Evolutionary conservation across 2,888 invertebrate species (phyloP).

Genomic region (Pristionchus exspectatus): DNA sequence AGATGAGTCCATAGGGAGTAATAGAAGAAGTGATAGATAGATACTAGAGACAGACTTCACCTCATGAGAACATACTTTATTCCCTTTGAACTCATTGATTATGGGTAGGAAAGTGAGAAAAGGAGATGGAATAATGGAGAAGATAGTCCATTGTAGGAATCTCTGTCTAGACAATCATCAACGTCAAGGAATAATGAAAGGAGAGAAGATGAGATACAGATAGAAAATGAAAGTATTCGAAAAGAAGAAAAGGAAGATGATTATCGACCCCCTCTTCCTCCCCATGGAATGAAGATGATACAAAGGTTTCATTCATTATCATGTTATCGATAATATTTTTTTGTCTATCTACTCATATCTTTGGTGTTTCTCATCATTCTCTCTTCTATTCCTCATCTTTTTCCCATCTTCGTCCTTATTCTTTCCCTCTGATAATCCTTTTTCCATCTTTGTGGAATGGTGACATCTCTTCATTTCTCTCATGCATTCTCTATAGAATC

Average conservation of each 20-base stretch:
- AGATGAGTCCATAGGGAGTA: conserved; percentile 10
- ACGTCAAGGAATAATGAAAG: not conserved
- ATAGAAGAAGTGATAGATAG: not conserved
- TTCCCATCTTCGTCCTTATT: not conserved
- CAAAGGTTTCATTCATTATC: not conserved
- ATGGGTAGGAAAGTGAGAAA: not conserved
- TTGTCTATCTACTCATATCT: not conserved
- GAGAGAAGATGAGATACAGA: not conserved
- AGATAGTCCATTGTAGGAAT: not conserved
- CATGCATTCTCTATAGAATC: conserved; percentile 18
- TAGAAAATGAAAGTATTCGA: not conserved
- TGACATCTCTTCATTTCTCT: conserved; percentile 8
- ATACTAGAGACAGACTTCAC: not conserved
- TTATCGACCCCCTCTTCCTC: conserved; percentile 32
- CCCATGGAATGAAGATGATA: conserved; percentile 17
- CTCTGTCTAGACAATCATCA: not conserved
- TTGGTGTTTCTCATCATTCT: not conserved
- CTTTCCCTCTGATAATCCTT: conserved; percentile 25
- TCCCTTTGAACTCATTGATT: not conserved
- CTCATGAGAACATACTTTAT: conserved; percentile 1
- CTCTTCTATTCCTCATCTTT: not conserved
- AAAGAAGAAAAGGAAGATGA: not conserved
- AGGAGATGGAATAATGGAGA: not conserved
- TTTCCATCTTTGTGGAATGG: not conserved
- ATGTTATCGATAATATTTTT: not conserved